Evolutionary conservation across 2,797 vertebrate species (phyloP).

Genomic region (Fratercula arctica): DNA sequence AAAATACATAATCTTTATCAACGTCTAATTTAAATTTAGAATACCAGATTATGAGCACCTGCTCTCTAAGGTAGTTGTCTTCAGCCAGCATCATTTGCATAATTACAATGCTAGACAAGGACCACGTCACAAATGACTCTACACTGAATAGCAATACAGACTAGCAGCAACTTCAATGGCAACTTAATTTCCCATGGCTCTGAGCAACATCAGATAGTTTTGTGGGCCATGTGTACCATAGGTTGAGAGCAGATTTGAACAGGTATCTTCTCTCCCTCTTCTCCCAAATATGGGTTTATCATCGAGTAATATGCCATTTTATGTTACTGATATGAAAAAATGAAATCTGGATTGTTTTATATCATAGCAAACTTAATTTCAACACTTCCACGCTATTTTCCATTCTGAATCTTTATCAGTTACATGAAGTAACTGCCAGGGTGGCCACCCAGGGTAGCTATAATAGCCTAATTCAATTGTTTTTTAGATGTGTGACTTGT

Average conservation of each 20-base stretch:
- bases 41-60: background rate
- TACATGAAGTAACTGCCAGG: background rate
- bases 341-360: background rate
- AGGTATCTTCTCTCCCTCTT: background rate
- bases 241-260: background rate
- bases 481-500: background rate
- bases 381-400: background rate
- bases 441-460: background rate
- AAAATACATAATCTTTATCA: background rate
- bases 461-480: background rate
- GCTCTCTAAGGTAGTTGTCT: background rate
- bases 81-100: background rate
- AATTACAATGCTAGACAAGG: background rate
- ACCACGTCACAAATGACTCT: background rate
- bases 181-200: background rate
- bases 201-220: background rate
- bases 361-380: background rate
- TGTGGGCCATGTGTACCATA: background rate
- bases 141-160: background rate
- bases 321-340: background rate
- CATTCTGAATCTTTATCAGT: background rate
- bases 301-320: background rate
- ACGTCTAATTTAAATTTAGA: background rate
- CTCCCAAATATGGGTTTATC: background rate
- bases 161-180: background rate